These are phyloP conservation scores for Labrus mixtus DNA, from an alignment of 2,113 vertebrate genomes.

Conservation along the genomic window DNA sequence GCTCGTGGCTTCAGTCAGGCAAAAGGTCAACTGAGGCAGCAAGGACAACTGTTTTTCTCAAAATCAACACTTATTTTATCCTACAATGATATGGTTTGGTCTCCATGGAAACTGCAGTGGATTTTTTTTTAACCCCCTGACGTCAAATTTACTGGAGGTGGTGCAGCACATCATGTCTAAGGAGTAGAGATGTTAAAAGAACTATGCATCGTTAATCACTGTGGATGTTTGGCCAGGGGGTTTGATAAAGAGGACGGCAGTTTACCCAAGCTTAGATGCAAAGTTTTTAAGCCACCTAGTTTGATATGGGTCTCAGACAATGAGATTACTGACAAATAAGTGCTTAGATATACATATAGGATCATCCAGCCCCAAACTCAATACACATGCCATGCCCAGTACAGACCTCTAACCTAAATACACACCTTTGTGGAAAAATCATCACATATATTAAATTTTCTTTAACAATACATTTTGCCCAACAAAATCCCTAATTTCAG, in stretches of 20 bases:
- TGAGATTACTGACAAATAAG: neutral
- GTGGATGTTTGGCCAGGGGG: constrained; percentile 16
- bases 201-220: constrained; percentile 12
- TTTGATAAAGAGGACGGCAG: neutral
- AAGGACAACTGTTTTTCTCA: constrained; percentile 47
- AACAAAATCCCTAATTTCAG: constrained; percentile 11
- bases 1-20: constrained; percentile 45
- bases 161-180: constrained; percentile 54
- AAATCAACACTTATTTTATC: constrained; percentile 69
- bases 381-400: neutral
- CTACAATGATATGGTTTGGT: constrained; percentile 72
- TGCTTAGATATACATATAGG: neutral
- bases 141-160: constrained; percentile 54
- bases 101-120: constrained; percentile 77
- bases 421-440: no score
- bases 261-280: neutral
- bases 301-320: neutral
- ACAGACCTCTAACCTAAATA: no score
- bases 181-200: constrained; percentile 30
- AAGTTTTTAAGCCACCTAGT: constrained; percentile 30
- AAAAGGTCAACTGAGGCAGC: constrained; percentile 57
- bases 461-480: neutral
- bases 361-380: neutral
- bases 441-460: neutral
- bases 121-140: constrained; percentile 4